Evolutionary conservation across 2,888 invertebrate genomes (phyloP).

Genomic region (Watsonalla binaria): DNA sequence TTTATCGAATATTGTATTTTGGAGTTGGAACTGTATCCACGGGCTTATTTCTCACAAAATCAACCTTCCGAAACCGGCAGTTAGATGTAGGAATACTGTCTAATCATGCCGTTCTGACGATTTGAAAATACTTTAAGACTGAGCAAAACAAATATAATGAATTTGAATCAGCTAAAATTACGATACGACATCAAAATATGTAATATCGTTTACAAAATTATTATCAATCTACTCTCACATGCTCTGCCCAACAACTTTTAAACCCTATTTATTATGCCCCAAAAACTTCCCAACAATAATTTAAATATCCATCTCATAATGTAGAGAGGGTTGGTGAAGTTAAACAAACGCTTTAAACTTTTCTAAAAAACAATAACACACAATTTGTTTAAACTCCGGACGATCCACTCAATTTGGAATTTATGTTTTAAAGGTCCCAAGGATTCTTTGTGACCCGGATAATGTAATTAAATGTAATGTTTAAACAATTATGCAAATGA

Average conservation of each 20-base stretch:
- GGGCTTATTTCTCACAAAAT: no score
- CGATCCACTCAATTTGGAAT: conserved; percentile 27
- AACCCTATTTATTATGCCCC: not conserved
- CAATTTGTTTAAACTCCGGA: conserved; percentile 15
- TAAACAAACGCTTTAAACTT: conserved; percentile 8
- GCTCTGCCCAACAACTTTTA: not conserved
- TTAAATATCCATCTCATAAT: not conserved
- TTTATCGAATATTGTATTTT: no score
- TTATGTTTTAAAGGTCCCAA: conserved; percentile 35
- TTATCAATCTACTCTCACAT: not conserved
- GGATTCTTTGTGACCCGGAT: conserved; percentile 39
- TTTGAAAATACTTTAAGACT: no score
- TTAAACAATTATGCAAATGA: conserved; percentile 59
- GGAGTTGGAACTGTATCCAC: no score
- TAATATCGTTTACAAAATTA: no score
- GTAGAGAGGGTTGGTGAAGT: not conserved
- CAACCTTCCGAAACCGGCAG: no score
- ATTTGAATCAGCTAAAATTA: no score
- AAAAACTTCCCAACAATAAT: conserved; percentile 2
- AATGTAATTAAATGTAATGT: conserved; percentile 54
- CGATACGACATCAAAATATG: no score
- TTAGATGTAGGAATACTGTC: no score
- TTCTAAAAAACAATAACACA: conserved; percentile 16
- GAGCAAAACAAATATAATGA: no score
- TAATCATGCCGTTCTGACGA: no score